Evolutionary conservation across 2,113 vertebrate genomes (phyloP), one percentile per base, ranked within the genome.

Genomic region (Sitta europaea): DNA sequence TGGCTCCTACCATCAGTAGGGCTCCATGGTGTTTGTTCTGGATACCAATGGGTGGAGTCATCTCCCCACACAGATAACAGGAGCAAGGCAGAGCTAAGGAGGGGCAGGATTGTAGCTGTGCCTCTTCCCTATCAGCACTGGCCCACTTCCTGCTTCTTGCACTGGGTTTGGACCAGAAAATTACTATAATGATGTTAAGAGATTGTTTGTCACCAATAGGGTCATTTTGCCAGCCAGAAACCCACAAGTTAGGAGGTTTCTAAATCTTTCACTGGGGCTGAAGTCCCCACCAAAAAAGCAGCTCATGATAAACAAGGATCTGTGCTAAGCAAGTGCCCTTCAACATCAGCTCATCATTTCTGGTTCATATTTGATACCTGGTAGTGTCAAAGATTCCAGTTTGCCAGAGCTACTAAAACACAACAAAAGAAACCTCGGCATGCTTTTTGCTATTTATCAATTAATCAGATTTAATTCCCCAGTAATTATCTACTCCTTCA

Each of bases 331-430:
- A 0, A 84, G 43, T 14, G 50, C 45, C 50, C 13, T 57, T 84
- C 63, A 62, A 68, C 25, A 62, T 25, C 65, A 81, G 6, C 38
- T 84, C 68, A 25, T 47, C 42, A 5, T 20, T 29, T 14, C n/a
- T 1, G 0, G 40, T 21, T 68, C n/a, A 2, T 28, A 48, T 38
- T 55, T 8, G 2, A 10, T 33, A 85, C 4, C 51, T 77, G 14
- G 4, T 15, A 31, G 13, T 8, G 21, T 57, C 55, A 31, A 53
- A 87, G 38, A 48, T 9, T 66, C 28, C 54, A 51, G 22, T 36
- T 65, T 65, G 42, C 51, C 57, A 78, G 29, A 57, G 23, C 38
- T 85, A 59, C 61, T 67, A 65, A 63, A 92, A 45, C 9, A n/a
- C 50, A 74, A 65, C 25, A 50, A 54, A 71, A 50, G 33, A 50